Evolutionary conservation across 2,888 invertebrate genomes (phyloP).

Genomic region (Meteorus cinctellus): DNA sequence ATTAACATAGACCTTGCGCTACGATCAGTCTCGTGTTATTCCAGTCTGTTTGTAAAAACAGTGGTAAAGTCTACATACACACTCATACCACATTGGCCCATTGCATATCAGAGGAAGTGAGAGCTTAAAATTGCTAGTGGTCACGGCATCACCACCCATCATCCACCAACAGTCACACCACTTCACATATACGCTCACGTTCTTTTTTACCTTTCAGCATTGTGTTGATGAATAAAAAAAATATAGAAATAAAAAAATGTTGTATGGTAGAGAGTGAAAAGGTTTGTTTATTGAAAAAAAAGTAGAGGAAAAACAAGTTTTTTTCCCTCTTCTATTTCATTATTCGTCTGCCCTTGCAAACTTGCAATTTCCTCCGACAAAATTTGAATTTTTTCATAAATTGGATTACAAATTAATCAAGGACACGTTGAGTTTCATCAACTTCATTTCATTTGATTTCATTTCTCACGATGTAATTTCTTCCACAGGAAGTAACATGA

Average conservation of each 20-base stretch:
- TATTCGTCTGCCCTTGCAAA: too few relatives aligned
- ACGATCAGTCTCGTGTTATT: slow-evolving; percentile 52
- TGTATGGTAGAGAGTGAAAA: too few relatives aligned
- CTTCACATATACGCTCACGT: neutral
- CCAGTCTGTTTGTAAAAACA: slow-evolving; percentile 46
- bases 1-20: slow-evolving; percentile 72
- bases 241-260: neutral
- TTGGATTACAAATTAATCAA: too few relatives aligned
- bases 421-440: too few relatives aligned
- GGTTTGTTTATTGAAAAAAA: neutral
- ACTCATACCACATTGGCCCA: slow-evolving; percentile 6
- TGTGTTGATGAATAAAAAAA: neutral
- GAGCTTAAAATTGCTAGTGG: slow-evolving; percentile 63
- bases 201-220: neutral
- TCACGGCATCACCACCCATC: slow-evolving; percentile 59
- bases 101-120: slow-evolving; percentile 16
- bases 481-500: too few relatives aligned
- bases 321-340: too few relatives aligned
- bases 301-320: neutral
- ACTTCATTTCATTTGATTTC: too few relatives aligned
- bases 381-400: too few relatives aligned
- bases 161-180: neutral
- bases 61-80: slow-evolving; percentile 37
- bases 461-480: too few relatives aligned
- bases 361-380: too few relatives aligned